Percentiles rank a stretch among this genome's conserved stretches.
Evolutionary conservation across 2,888 invertebrate genomes (phyloP).

Genomic region (Norana najaformis): DNA sequence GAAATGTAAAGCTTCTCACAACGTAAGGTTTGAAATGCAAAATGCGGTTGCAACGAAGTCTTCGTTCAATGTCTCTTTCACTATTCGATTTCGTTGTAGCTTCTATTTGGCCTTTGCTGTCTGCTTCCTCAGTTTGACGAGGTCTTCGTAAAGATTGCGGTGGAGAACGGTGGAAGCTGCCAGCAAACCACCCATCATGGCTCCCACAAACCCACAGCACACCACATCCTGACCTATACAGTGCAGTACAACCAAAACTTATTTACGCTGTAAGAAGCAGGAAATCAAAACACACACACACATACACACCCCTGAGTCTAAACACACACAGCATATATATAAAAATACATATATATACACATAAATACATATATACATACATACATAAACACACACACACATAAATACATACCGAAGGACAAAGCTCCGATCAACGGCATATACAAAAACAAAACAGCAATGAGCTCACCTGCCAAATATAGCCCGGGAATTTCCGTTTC

Average conservation of each 20-base stretch:
- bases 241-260: neutral
- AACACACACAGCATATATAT: too few relatives aligned
- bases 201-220: conserved; percentile 57
- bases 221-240: conserved; percentile 59
- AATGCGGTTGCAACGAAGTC: neutral
- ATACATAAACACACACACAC: too few relatives aligned
- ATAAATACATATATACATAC: too few relatives aligned
- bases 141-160: conserved; percentile 54
- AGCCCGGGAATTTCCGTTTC: conserved; percentile 60
- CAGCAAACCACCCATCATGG: conserved; percentile 54
- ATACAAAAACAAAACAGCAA: neutral
- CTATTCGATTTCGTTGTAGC: neutral
- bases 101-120: conserved; percentile 38
- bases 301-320: too few relatives aligned
- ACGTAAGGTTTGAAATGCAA: neutral
- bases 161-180: conserved; percentile 52
- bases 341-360: too few relatives aligned
- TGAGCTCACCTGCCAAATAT: conserved; percentile 54
- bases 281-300: too few relatives aligned
- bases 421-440: too few relatives aligned
- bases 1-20: neutral
- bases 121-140: conserved; percentile 44
- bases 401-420: too few relatives aligned
- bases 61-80: too few relatives aligned
- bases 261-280: neutral